Evolutionary conservation across 2,113 vertebrate genomes (phyloP).

Genomic region (Bubo bubo): DNA sequence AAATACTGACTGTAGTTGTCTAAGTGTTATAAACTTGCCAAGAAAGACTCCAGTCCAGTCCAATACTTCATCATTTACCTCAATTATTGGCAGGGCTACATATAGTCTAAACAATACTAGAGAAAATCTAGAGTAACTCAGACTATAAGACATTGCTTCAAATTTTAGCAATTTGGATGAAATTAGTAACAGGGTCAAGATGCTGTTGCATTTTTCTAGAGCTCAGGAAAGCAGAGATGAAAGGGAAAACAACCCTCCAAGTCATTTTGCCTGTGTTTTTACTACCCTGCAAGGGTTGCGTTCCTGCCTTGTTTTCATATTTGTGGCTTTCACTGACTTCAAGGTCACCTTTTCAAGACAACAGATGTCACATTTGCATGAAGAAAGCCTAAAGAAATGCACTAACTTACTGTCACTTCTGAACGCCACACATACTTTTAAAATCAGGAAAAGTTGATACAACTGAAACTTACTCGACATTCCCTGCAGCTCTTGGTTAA

Average conservation of each 20-base stretch:
- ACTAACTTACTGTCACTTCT: neutral
- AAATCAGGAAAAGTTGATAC: neutral
- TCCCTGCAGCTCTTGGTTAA: constrained; percentile 88
- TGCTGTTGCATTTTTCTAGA: neutral
- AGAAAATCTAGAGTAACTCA: neutral
- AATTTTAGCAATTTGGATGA: neutral
- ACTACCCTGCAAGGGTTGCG: neutral
- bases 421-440: neutral
- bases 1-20: neutral
- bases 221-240: neutral
- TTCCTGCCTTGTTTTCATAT: neutral
- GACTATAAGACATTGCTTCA: neutral
- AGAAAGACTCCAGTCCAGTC: neutral
- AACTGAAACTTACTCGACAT: constrained; percentile 85
- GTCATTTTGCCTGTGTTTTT: neutral
- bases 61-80: neutral
- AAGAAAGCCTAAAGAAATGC: constrained; percentile 19
- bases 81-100: neutral
- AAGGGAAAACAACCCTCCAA: neutral
- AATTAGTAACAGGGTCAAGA: neutral
- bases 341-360: neutral
- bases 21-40: neutral
- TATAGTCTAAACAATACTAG: neutral
- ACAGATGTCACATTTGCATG: constrained; percentile 10
- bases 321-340: neutral